These are phyloP conservation scores for Crioceris asparagi DNA, from an alignment of 2,888 invertebrate species.

Conservation along the genomic window DNA sequence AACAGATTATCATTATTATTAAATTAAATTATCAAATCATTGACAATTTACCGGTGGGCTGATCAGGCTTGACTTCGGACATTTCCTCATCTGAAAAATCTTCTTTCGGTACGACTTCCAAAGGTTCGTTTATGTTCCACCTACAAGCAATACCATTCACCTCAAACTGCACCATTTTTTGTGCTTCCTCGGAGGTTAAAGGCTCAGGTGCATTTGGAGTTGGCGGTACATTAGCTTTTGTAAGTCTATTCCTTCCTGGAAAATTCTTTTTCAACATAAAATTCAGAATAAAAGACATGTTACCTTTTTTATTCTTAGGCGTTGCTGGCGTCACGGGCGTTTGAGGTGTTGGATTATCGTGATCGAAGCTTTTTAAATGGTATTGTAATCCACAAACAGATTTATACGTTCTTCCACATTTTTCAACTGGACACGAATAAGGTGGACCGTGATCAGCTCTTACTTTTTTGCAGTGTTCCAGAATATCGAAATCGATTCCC, in stretches of 20 bases:
- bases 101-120: constrained; percentile 59
- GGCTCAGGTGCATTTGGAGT: constrained; percentile 54
- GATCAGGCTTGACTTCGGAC: constrained; percentile 38
- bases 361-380: constrained; percentile 76
- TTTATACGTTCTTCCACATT: constrained; percentile 78
- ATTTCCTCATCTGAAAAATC: constrained; percentile 44
- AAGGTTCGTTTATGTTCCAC: constrained; percentile 47
- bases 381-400: constrained; percentile 78
- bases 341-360: constrained; percentile 61
- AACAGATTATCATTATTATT: not conserved
- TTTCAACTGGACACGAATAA: constrained; percentile 74
- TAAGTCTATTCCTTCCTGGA: constrained; percentile 20
- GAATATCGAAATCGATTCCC: constrained; percentile 78
- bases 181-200: constrained; percentile 72
- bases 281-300: not conserved
- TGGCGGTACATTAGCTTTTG: constrained; percentile 25
- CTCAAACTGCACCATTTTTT: constrained; percentile 78
- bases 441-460: constrained; percentile 72
- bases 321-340: constrained; percentile 46
- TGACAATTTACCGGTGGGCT: constrained; percentile 22
- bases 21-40: not conserved
- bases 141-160: constrained; percentile 53
- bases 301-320: constrained; percentile 52
- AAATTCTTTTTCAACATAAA: constrained; percentile 5
- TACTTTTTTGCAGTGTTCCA: constrained; percentile 75